Evolutionary conservation across 2,113 vertebrate species (phyloP).

Genomic region (Sphyrna mokarran): DNA sequence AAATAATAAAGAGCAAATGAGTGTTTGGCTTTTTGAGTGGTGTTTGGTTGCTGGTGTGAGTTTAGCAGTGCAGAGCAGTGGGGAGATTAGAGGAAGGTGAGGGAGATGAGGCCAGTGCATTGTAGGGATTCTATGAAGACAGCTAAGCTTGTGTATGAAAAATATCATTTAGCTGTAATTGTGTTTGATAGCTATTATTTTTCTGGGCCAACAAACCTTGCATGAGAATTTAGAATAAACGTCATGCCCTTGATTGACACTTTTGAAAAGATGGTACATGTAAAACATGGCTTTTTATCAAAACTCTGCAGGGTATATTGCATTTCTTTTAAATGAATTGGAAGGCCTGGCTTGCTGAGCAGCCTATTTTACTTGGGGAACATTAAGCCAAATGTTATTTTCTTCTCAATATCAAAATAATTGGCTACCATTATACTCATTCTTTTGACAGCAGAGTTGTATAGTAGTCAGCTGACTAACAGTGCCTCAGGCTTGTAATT

Average conservation of each 20-base stretch:
- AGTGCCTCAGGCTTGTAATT: slow-evolving; percentile 27
- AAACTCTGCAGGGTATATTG: background rate
- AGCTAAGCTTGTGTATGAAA: background rate
- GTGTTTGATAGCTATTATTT: slow-evolving; percentile 6
- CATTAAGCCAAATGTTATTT: background rate
- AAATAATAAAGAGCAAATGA: background rate
- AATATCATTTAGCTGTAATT: background rate
- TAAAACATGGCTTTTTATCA: background rate
- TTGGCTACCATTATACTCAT: slow-evolving; percentile 20
- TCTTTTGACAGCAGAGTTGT: slow-evolving; percentile 19
- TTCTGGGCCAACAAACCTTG: background rate
- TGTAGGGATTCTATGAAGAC: background rate
- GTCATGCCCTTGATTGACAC: slow-evolving; percentile 12
- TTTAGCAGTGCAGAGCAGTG: background rate
- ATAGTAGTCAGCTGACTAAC: background rate
- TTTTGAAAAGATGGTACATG: background rate
- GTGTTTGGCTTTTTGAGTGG: background rate
- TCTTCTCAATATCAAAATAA: background rate
- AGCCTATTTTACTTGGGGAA: background rate
- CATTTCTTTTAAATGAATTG: background rate
- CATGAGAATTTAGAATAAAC: slow-evolving; percentile 13
- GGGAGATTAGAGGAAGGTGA: too few relatives aligned
- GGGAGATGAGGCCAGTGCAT: background rate
- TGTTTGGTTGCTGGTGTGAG: background rate
- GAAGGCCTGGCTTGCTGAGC: background rate